These are phyloP conservation scores for Thysanoteuthis rhombus DNA, from an alignment of 2,888 invertebrate genomes.

Conservation along the genomic window DNA sequence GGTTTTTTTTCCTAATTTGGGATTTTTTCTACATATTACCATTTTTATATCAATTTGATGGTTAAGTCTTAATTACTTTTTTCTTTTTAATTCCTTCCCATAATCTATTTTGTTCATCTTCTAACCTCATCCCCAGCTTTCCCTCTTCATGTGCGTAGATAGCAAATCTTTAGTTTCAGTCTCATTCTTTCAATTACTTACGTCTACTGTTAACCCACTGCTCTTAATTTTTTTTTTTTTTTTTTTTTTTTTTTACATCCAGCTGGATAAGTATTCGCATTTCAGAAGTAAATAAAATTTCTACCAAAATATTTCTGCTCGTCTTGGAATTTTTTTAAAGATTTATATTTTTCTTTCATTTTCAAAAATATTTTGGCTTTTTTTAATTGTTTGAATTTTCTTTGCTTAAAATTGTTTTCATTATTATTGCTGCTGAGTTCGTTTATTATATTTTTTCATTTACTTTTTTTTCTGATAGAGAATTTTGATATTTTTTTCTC, in stretches of 20 bases:
- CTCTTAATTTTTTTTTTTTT: neutral
- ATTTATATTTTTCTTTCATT: neutral
- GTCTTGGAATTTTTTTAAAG: neutral
- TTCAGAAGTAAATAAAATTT: slow-evolving; percentile 12
- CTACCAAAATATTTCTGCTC: neutral
- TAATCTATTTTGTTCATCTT: neutral
- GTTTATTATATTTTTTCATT: no score
- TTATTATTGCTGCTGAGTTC: neutral
- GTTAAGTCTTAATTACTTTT: neutral
- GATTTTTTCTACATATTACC: neutral
- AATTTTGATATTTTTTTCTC: neutral
- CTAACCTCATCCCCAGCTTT: neutral
- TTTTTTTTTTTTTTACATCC: neutral
- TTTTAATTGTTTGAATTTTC: neutral
- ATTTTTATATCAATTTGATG: neutral
- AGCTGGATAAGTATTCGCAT: slow-evolving; percentile 12
- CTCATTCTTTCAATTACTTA: neutral
- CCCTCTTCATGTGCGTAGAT: neutral
- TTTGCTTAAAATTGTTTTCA: neutral
- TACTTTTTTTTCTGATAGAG: neutral
- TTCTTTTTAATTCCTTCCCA: neutral
- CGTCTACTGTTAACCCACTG: neutral
- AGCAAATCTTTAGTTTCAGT: neutral
- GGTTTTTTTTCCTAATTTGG: neutral
- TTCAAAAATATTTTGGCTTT: neutral